phyloP scores from a whole-genome alignment of 2,888 invertebrate species.

The Plagodis pulveraria region DNA sequence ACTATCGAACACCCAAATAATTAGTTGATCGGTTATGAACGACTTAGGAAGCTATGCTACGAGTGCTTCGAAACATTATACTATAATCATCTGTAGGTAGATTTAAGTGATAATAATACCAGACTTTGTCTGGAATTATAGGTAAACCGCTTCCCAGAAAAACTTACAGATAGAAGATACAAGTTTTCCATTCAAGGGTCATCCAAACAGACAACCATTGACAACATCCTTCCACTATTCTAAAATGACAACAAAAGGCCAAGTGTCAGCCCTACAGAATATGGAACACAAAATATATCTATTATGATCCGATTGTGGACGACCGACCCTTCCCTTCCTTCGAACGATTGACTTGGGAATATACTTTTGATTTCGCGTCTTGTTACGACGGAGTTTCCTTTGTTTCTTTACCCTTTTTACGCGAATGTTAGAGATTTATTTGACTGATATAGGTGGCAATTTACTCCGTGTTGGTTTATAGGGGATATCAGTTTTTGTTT shows the following conservation, averaged over 20 bases:
- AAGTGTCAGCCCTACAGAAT: slow-evolving; percentile 29
- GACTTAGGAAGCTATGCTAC: too few species aligned
- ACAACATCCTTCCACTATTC: not conserved
- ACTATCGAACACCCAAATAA: too few species aligned
- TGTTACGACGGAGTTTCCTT: slow-evolving; percentile 58
- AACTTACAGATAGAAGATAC: too few species aligned
- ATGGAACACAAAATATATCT: slow-evolving; percentile 66
- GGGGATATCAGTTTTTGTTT: slow-evolving; percentile 8
- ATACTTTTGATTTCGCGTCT: slow-evolving; percentile 45
- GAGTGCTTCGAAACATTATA: too few species aligned
- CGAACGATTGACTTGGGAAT: slow-evolving; percentile 74
- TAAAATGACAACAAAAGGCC: not conserved
- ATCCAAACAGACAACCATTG: not conserved
- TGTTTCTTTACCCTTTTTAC: slow-evolving; percentile 39
- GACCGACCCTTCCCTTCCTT: slow-evolving; percentile 60
- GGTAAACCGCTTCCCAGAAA: too few species aligned
- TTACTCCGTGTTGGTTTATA: slow-evolving; percentile 18
- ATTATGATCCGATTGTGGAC: slow-evolving; percentile 75
- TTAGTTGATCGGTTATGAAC: too few species aligned
- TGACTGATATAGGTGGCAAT: slow-evolving; percentile 31
- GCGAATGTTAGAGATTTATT: slow-evolving; percentile 17
- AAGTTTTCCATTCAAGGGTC: too few species aligned
- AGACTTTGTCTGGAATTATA: too few species aligned
- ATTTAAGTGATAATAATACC: too few species aligned
- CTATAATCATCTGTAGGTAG: too few species aligned